These are phyloP conservation scores for Pardalotus punctatus DNA, from an alignment of 2,113 vertebrate species.

Conservation along the genomic window DNA sequence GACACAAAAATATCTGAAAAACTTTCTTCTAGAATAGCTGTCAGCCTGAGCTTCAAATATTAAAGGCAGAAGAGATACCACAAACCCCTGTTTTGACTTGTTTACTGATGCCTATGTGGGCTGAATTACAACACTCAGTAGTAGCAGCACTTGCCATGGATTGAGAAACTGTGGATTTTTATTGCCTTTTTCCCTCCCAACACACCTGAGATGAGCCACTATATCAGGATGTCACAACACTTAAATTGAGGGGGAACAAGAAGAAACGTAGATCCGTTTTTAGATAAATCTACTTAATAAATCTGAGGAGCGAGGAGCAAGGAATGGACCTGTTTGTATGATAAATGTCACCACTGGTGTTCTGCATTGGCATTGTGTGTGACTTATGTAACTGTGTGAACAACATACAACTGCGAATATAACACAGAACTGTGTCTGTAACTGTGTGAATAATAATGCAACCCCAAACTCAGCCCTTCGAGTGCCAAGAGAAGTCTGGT, in stretches of 20 bases:
- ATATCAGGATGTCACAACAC: not conserved
- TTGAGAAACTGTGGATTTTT: not conserved
- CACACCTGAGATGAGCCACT: not conserved
- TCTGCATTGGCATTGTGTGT: not conserved
- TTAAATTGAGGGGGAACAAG: not conserved
- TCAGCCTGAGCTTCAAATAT: not conserved
- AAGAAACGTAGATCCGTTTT: not conserved
- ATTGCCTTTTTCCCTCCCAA: not conserved
- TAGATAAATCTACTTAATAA: conserved; percentile 15
- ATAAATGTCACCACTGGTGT: not conserved
- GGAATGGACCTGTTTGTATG: not conserved
- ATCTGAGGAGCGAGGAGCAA: not conserved
- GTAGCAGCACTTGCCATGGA: not conserved
- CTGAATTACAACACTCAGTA: not conserved
- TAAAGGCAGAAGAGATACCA: not conserved
- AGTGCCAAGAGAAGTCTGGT: not conserved
- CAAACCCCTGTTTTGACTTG: not conserved
- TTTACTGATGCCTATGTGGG: not conserved
- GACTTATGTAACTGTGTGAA: not conserved
- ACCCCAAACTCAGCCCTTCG: not conserved
- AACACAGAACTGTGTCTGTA: not conserved
- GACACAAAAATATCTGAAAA: not conserved
- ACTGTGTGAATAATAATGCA: not conserved
- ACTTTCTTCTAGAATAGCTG: not conserved
- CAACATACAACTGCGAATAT: not conserved